phyloP scores from a whole-genome alignment of 2,888 invertebrate species.

The Acrobasis suavella region DNA sequence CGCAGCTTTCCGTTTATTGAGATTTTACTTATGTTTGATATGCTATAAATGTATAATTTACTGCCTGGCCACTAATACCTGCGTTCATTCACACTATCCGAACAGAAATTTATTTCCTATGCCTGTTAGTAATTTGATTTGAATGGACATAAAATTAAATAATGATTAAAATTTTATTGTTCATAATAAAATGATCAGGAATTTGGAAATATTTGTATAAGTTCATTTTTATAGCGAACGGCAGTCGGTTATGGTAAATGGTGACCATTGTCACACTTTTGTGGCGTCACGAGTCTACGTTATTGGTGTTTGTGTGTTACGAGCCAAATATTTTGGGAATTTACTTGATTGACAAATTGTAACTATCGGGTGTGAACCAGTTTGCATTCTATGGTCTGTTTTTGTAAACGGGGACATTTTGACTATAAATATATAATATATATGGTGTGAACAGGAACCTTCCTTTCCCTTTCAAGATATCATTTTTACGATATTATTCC shows the following conservation, averaged over 20 bases:
- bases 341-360: not conserved
- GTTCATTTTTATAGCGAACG: constrained; percentile 13
- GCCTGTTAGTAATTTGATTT: constrained; percentile 69
- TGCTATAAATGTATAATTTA: constrained; percentile 76
- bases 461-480: too few species aligned
- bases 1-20: constrained; percentile 58
- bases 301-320: constrained; percentile 6
- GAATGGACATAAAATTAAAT: constrained; percentile 65
- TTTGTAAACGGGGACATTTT: not conserved
- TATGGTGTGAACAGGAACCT: too few species aligned
- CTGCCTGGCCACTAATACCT: constrained; percentile 66
- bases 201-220: constrained; percentile 17
- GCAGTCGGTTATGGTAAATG: not conserved
- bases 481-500: too few species aligned
- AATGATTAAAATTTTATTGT: constrained; percentile 62
- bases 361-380: not conserved
- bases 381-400: not conserved
- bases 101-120: constrained; percentile 65
- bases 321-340: not conserved
- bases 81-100: constrained; percentile 72
- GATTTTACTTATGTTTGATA: constrained; percentile 74
- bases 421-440: too few species aligned
- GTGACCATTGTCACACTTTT: constrained; percentile 14
- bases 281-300: not conserved
- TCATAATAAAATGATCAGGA: constrained; percentile 41